phyloP scores from a whole-genome alignment of 2,113 vertebrate genomes.

The Psilopogon haemacephalus region DNA sequence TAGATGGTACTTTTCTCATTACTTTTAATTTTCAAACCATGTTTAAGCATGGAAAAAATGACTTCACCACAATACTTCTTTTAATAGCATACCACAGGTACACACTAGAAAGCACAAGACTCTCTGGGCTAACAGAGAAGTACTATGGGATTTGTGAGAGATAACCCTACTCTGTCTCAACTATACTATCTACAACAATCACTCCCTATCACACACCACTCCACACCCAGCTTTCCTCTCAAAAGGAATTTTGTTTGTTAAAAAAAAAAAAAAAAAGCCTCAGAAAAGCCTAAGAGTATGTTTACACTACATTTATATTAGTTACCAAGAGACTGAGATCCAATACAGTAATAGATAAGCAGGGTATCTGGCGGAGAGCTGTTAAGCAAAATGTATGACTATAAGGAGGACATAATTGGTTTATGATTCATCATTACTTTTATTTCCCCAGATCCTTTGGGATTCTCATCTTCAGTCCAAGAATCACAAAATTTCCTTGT shows the following conservation, averaged over 20 bases:
- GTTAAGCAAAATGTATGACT: neutral
- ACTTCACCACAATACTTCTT: rapidly evolving
- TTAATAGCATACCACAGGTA: neutral
- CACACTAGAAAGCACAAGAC: neutral
- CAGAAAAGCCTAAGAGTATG: neutral
- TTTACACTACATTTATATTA: conserved; percentile 12
- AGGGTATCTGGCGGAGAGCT: neutral
- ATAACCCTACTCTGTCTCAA: neutral
- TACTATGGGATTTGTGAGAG: neutral
- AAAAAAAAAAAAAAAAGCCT: neutral
- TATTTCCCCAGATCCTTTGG: neutral
- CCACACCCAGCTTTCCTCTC: neutral
- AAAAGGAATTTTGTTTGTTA: neutral
- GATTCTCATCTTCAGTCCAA: neutral
- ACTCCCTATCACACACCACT: neutral
- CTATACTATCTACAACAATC: neutral
- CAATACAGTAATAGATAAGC: neutral
- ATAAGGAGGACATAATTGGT: neutral
- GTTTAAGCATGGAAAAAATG: neutral
- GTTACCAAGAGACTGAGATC: neutral
- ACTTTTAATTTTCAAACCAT: neutral
- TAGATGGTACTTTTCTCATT: neutral
- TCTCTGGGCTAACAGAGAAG: neutral
- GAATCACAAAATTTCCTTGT: neutral
- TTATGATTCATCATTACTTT: neutral